A percentile compares a stretch with the other conserved stretches of the same genome.
phyloP scores from a whole-genome alignment of 2,797 vertebrate genomes.

The Halcyon smyrnensis region DNA sequence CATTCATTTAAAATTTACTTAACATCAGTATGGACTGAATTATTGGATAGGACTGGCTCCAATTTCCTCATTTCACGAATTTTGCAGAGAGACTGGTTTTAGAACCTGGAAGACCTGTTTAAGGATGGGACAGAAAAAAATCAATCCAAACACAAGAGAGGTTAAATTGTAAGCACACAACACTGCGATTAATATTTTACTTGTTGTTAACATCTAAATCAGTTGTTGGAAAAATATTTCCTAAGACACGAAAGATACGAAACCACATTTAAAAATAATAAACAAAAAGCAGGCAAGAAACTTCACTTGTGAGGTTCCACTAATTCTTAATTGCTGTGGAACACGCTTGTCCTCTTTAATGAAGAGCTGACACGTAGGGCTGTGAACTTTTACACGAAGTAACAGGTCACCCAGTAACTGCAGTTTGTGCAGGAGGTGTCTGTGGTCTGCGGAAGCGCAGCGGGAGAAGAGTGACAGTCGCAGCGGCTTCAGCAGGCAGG shows the following conservation, averaged over 20 bases:
- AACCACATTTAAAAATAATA: not conserved
- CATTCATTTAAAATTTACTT: not conserved
- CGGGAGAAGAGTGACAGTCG: not conserved
- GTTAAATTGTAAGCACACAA: not conserved
- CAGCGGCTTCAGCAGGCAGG: too few species aligned
- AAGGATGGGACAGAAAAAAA: not conserved
- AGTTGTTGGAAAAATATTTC: not conserved
- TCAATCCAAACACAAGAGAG: not conserved
- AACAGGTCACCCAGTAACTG: not conserved
- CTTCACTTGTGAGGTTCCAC: not conserved
- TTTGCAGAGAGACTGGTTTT: not conserved
- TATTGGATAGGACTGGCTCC: not conserved
- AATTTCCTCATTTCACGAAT: not conserved
- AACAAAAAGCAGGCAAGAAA: not conserved
- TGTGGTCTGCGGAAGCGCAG: not conserved
- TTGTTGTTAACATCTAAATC: not conserved
- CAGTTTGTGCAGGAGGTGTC: not conserved
- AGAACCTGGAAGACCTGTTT: not conserved
- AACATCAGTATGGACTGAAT: not conserved
- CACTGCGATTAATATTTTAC: not conserved
- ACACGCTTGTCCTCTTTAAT: not conserved
- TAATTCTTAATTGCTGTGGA: not conserved
- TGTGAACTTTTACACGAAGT: not conserved
- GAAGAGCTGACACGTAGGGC: not conserved
- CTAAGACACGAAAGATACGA: not conserved